A percentile compares a stretch with the other conserved stretches of the same genome.
Conservation (phyloP, 2,888 invertebrate species). For the Melanophora roralis region DNA sequence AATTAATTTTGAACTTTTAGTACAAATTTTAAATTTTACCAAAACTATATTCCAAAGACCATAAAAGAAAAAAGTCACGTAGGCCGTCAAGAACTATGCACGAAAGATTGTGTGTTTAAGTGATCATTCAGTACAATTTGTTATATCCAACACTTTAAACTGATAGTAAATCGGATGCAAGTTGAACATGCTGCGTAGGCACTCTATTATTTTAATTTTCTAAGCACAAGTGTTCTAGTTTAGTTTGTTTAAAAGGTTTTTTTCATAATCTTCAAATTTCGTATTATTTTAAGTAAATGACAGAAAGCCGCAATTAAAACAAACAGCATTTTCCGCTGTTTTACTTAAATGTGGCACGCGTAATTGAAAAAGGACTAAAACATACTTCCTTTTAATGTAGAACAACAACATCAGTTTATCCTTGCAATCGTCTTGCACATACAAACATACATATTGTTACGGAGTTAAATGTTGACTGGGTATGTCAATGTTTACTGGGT, state of each 20-base stretch:
- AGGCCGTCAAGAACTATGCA: neutral
- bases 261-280: neutral
- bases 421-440: constrained; percentile 10
- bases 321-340: neutral
- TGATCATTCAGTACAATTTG: neutral
- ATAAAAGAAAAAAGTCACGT: neutral
- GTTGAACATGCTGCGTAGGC: neutral
- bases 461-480: no score
- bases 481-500: no score
- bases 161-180: neutral
- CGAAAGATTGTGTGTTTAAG: neutral
- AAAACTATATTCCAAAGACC: neutral
- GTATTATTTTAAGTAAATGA: constrained; percentile 14
- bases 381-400: constrained; percentile 25
- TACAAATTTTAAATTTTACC: neutral
- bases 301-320: constrained; percentile 37
- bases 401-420: constrained; percentile 3
- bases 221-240: constrained; percentile 13
- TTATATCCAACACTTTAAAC: constrained; percentile 26
- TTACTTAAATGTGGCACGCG: constrained; percentile 38
- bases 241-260: neutral
- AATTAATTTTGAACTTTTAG: neutral
- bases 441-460: constrained; percentile 27
- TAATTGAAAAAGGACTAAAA: constrained; percentile 32
- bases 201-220: neutral